Evolutionary conservation across 2,113 vertebrate genomes (phyloP), one percentile per base, ranked within the genome.

Genomic region (Gracilinanus agilis): DNA sequence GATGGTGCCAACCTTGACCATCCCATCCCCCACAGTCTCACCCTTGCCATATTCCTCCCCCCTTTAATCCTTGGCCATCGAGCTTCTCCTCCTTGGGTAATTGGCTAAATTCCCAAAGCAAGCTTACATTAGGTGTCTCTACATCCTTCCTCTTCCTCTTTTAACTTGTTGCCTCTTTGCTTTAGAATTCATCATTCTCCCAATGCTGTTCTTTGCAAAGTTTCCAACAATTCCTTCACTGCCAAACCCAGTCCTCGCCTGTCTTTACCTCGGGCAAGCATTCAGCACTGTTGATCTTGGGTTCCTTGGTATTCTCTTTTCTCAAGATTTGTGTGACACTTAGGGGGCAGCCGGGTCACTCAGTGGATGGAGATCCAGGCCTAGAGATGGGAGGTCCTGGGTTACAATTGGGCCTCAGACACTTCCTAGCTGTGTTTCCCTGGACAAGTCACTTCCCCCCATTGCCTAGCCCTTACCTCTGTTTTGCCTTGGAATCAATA

Each of bases 201-300:
- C 29, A 5, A 13, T 34, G 61, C 11, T 13, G 58, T 11, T 34
- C 29, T 67, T 13, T 67, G 27, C 58, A 67, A 61, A 61, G 56
- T 4, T 5, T 0, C 27, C 13, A 3, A 13, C 11, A 34, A 29
- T 29, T 29, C 34, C 61, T 75, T 16, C 6, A 1, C 16, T 1
- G 34, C 1, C 67, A 8, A 6, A 8, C 67, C 21, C 67, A 83
- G 1, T 40, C 67, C 34, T 21, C 34, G 2, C 21, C 16, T 83
- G 34, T 2, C 6, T 21, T 21, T 13, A 40, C n/a, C n/a, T 3
- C 67, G n/a, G 34, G 9, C 5, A 2, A 40, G 61, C 34, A 5
- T 61, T 7, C 1, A 4, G 16, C 1, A 5, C 16, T 40, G 67
- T 40, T 13, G 0, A 19, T 40, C 67, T 40, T 21, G 21, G 0